Conservation (phyloP, 1,140 invertebrate genomes). For the Drosophila kikkawai region DNA sequence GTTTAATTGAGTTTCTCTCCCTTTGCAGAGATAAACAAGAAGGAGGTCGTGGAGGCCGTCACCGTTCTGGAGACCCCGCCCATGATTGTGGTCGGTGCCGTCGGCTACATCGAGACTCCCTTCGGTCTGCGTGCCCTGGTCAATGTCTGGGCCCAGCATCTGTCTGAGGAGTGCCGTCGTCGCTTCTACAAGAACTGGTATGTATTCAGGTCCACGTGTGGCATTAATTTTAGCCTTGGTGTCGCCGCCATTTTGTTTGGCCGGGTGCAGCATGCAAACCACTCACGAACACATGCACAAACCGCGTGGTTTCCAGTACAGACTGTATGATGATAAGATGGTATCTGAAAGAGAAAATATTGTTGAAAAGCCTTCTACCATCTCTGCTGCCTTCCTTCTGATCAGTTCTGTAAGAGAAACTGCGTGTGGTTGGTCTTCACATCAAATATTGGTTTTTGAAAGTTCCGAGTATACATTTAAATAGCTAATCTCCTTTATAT, state of each 20-base stretch:
- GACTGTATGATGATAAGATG: slow-evolving; percentile 83
- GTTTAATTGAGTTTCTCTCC: slow-evolving; percentile 25
- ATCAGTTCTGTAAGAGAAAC: slow-evolving; percentile 46
- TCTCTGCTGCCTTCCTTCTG: slow-evolving; percentile 85
- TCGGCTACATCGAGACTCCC: slow-evolving; percentile 99
- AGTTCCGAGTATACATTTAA: background rate
- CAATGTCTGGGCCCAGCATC: slow-evolving; percentile 99
- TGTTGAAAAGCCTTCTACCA: slow-evolving; percentile 78
- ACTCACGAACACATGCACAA: background rate
- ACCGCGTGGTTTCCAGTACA: slow-evolving; percentile 49
- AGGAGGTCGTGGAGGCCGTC: slow-evolving; percentile 99
- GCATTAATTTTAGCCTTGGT: background rate
- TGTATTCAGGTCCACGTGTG: slow-evolving; percentile 69
- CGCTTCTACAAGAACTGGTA: slow-evolving; percentile 99
- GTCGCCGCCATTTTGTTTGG: slow-evolving; percentile 60
- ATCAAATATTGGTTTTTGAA: background rate
- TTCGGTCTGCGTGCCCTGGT: slow-evolving; percentile 97
- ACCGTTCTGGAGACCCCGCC: slow-evolving; percentile 99
- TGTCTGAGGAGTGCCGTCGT: slow-evolving; percentile 98
- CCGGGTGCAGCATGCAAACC: slow-evolving; percentile 1
- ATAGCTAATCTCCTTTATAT: background rate
- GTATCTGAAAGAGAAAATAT: slow-evolving; percentile 78
- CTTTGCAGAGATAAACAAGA: slow-evolving; percentile 98
- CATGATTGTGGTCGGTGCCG: slow-evolving; percentile 98
- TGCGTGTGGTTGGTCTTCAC: background rate